A percentile compares a stretch with the other conserved stretches of the same genome.
These are phyloP conservation scores for Itoplectis maculator DNA, from an alignment of 2,888 invertebrate species.

Conservation along the genomic window DNA sequence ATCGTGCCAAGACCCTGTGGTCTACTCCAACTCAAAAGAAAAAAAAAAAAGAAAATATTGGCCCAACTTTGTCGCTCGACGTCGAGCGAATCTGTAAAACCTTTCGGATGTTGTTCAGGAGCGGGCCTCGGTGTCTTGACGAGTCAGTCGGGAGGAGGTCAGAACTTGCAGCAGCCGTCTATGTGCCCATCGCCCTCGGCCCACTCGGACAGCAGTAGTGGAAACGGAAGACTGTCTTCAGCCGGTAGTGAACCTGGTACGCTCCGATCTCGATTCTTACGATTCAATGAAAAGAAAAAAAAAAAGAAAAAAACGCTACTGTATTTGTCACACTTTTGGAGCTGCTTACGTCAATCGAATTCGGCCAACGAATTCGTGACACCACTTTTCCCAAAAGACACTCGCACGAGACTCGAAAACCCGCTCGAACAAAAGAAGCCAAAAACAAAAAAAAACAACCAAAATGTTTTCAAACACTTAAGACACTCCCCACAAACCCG, in stretches of 20 bases:
- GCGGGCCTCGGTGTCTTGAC: slow-evolving; percentile 83
- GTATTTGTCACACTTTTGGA: not conserved
- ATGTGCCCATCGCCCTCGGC: slow-evolving; percentile 93
- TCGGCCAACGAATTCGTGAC: not conserved
- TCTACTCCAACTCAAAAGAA: not conserved
- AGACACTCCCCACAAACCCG: not conserved
- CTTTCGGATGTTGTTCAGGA: slow-evolving; percentile 77
- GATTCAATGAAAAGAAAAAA: slow-evolving; percentile 47
- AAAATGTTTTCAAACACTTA: not conserved
- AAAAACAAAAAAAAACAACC: slow-evolving; percentile 11
- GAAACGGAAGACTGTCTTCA: slow-evolving; percentile 92
- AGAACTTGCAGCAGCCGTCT: slow-evolving; percentile 86
- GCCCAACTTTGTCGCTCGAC: slow-evolving; percentile 27
- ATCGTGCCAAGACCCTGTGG: not conserved
- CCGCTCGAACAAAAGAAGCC: slow-evolving; percentile 58
- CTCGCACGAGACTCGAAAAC: slow-evolving; percentile 54
- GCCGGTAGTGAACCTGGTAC: slow-evolving; percentile 90
- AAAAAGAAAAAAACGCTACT: slow-evolving; percentile 15
- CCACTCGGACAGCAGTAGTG: slow-evolving; percentile 94
- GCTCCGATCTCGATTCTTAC: slow-evolving; percentile 72
- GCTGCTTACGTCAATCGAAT: slow-evolving; percentile 9
- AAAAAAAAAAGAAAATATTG: slow-evolving; percentile 42
- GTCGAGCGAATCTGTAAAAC: slow-evolving; percentile 33
- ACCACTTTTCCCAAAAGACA: slow-evolving; percentile 51
- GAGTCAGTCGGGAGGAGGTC: slow-evolving; percentile 83